Conservation (phyloP, 2,797 vertebrate genomes). For the Premnoplex brunnescens region DNA sequence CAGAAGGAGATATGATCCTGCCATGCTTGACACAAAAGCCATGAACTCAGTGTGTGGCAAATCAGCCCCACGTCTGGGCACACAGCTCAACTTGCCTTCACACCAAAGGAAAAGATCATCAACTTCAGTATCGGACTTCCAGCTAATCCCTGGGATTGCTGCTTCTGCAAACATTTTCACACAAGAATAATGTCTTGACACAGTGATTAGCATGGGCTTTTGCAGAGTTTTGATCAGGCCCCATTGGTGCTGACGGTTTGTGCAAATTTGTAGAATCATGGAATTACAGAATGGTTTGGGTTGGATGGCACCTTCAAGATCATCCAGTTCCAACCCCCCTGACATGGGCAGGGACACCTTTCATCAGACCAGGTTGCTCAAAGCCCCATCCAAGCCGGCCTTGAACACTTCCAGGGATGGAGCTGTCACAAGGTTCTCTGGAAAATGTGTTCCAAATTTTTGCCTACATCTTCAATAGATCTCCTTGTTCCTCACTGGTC, state of each 20-base stretch:
- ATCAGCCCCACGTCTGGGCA: neutral
- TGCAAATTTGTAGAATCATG: fast-evolving
- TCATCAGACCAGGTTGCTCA: neutral
- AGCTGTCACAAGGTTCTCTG: neutral
- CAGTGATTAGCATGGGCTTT: neutral
- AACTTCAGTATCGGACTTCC: fast-evolving
- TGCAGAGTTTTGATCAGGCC: fast-evolving
- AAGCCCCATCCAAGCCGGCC: neutral
- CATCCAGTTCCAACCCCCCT: neutral
- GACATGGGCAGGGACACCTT: neutral
- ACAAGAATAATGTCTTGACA: neutral
- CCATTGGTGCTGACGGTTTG: fast-evolving
- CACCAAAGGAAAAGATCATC: neutral
- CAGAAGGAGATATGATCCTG: neutral
- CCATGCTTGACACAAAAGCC: neutral
- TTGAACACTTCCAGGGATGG: neutral
- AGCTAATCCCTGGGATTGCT: neutral
- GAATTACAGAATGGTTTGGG: neutral
- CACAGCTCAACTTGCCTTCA: neutral
- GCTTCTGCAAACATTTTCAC: neutral
- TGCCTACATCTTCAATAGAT: neutral
- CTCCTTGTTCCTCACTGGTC: neutral
- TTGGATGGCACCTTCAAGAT: neutral
- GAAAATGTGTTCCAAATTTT: neutral
- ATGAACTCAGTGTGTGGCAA: neutral